phyloP scores from a whole-genome alignment of 1,140 invertebrate genomes.

The Drosophila lowei region DNA sequence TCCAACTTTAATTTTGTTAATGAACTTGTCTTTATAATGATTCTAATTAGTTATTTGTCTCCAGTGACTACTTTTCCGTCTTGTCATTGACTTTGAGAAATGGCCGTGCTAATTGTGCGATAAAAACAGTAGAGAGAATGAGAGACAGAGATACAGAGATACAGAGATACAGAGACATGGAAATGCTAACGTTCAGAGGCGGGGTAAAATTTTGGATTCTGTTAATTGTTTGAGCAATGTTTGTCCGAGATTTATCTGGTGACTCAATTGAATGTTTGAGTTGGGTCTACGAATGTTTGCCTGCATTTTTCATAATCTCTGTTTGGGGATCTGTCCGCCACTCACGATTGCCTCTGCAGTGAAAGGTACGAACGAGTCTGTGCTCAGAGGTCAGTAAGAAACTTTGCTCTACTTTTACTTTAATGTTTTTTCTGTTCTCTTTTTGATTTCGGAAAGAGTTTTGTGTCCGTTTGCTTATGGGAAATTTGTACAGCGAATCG shows the following conservation, averaged over 20 bases:
- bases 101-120: constrained; percentile 41
- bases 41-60: constrained; percentile 38
- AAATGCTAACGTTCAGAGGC: constrained; percentile 17
- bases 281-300: not conserved
- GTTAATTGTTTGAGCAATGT: constrained; percentile 26
- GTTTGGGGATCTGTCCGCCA: constrained; percentile 13
- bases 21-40: constrained; percentile 44
- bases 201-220: constrained; percentile 9
- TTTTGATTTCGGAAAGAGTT: not conserved
- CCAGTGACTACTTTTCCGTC: constrained; percentile 7
- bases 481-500: too few relatives aligned
- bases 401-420: constrained; percentile 54
- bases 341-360: constrained; percentile 21
- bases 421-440: constrained; percentile 13
- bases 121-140: not conserved
- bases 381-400: constrained; percentile 23
- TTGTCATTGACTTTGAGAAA: constrained; percentile 49
- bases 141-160: not conserved
- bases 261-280: constrained; percentile 18
- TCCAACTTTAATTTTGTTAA: constrained; percentile 4
- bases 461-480: too few relatives aligned
- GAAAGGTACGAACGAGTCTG: constrained; percentile 62
- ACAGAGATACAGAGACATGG: not conserved
- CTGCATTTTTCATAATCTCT: constrained; percentile 26
- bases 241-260: constrained; percentile 19